Conservation (phyloP, 2,888 invertebrate genomes). For the Dicyrtoma fusca region DNA sequence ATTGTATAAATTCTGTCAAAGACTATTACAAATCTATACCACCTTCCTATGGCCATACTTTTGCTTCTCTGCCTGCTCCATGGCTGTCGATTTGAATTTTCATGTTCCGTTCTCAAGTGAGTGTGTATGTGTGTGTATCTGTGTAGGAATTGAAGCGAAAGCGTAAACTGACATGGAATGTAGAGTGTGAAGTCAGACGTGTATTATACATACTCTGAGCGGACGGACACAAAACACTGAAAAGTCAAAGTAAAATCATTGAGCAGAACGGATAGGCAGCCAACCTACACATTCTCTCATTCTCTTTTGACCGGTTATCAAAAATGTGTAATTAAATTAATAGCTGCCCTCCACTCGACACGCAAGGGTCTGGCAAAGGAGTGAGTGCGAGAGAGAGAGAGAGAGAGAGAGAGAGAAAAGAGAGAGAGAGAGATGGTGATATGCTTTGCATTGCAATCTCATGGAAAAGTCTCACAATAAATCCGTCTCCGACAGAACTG, state of each 20-base stretch:
- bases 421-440: not conserved
- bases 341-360: constrained; percentile 47
- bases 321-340: constrained; percentile 54
- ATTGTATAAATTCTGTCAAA: too few species aligned
- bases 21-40: too few species aligned
- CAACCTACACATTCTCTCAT: constrained; percentile 30
- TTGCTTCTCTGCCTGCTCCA: too few species aligned
- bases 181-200: not conserved
- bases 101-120: too few species aligned
- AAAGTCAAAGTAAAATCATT: not conserved
- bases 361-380: constrained; percentile 5
- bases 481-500: not conserved
- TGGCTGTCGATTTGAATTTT: too few species aligned
- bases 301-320: constrained; percentile 50
- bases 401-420: not conserved
- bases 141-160: not conserved
- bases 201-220: not conserved
- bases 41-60: too few species aligned
- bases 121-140: too few species aligned
- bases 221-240: not conserved
- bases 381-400: not conserved
- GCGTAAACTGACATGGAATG: not conserved
- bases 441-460: constrained; percentile 8
- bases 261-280: constrained; percentile 12
- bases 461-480: too few species aligned